Base-by-base conservation (phyloP, 1,140 invertebrate genomes). In the Drepana arcuata region DNA sequence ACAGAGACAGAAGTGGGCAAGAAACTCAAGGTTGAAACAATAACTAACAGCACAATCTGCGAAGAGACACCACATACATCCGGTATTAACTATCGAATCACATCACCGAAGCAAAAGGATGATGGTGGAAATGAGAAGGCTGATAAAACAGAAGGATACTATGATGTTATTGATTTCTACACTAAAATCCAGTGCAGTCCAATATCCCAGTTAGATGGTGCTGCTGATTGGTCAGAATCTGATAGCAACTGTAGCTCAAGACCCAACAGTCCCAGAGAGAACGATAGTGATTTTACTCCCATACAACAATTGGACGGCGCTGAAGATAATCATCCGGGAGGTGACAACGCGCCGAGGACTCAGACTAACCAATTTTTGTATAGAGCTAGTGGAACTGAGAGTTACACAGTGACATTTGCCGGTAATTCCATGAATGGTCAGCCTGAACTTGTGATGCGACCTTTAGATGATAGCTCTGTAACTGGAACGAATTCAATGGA, bases 231-330 rank as follows among this genome's bases (percentile, higher is more conserved):
- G 36, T 85, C 84, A 10, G 86, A 72, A 7, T 80, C 77, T 10
- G 70, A 71, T 47, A 83, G 82, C 50, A 73, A 61, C 30, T 82
- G 75, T 16, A 82, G 74, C 35, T 84, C 82, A 7, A 61, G 81
- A 14, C 71, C 72, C 7, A 51, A 51, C 14, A 81, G 78, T 43
- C 79, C 75, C 6, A 45, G 45, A 9, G 58, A 44, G 11, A 40
- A 46, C 6, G 41, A 77, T 16, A 59, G 62, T 31, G 65, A 79
- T 32, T 83, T 80, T 41, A 55, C 74, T 18, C 85, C 66, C 33
- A 90, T 92, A 38, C 86, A 89, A 31, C 91, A 93, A 73, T 71
- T 93, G 13, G 92, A 93, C 75, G 92, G 92, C 10, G 88, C 90
- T 2, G 89, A 89, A 53, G 92, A 93, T 60, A 84, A 86, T 43